Evolutionary conservation across 2,113 vertebrate genomes (phyloP), one percentile per base, ranked within the genome.

Genomic region (Halcyon malimbica): DNA sequence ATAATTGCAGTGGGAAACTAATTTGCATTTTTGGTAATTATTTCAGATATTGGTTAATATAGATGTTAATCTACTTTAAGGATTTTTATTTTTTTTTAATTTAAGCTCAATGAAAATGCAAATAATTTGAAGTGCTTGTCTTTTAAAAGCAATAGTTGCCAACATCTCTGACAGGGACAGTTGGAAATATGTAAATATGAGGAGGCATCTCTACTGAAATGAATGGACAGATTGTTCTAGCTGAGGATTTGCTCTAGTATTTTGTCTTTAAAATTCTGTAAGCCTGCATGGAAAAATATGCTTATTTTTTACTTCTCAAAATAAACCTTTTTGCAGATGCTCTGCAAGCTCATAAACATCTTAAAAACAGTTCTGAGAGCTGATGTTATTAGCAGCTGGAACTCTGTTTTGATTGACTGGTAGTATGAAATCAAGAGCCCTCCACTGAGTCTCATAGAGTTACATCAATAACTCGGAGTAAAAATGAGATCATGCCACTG

Each of bases 331-430:
- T 88, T 83, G 46, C 37, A 48, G 62, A 83, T 94, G 39, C 54
- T 53, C 75, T 86, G 56, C 39, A 83, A 83, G 35, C 79, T 94
- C 39, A 89, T 90, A 89, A 94, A 88, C 42, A 70, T 71, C 76
- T 95, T 94, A 78, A 91, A 87, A 88, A 42, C 73, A 93, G 67
- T 90, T 94, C 53, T 89, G 75, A 94, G 88, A 90, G 59, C 64
- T 90, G 75, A 64, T 88, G 46, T 78, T 93, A 67, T 89, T 91
- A 93, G 37, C 64, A 91, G 56, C 59, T 90, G 71, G 46, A 93
- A 82, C 59, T 91, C 41, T 69, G 42, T 76, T 94, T 86, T 91
- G 71, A 80, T 96, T 87, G 67, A 78, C 46, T 87, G 50, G 11
- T 51, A 62, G 19, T 50, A 31, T 50, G 82, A 93, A 93, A 86